Evolutionary conservation across 2,113 vertebrate genomes (phyloP).

Genomic region (Prietella phreatophila): DNA sequence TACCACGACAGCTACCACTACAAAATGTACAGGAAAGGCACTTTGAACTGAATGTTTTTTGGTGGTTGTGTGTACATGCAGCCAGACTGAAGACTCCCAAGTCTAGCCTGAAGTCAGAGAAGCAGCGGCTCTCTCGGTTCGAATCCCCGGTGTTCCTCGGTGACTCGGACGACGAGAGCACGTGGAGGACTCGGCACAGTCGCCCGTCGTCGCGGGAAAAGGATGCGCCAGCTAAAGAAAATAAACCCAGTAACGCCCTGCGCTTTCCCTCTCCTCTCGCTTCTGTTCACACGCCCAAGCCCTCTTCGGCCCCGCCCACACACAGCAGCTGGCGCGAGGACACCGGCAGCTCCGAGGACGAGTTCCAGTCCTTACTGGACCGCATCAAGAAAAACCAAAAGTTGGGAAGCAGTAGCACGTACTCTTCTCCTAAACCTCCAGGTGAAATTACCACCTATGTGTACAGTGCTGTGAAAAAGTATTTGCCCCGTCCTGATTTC

Average conservation of each 20-base stretch:
- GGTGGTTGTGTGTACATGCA: conserved; percentile 8
- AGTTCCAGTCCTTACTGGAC: conserved; percentile 78
- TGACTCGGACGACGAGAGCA: conserved; percentile 74
- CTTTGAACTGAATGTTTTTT: not conserved
- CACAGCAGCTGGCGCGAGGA: conserved; percentile 52
- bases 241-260: not conserved
- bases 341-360: conserved; percentile 75
- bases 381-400: conserved; percentile 70
- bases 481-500: too few species aligned
- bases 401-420: conserved; percentile 28
- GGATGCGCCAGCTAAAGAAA: not conserved
- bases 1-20: not conserved
- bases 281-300: conserved; percentile 20
- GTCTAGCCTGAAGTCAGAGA: conserved; percentile 41
- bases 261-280: conserved; percentile 15
- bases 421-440: conserved; percentile 24
- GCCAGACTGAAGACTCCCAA: conserved; percentile 52
- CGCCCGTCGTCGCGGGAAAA: conserved; percentile 10
- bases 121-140: conserved; percentile 54
- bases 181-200: conserved; percentile 66
- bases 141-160: conserved; percentile 70
- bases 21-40: not conserved
- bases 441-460: conserved; percentile 11
- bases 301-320: conserved; percentile 50
- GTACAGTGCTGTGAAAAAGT: too few species aligned